These are phyloP conservation scores for Muraenolepis orangiensis DNA, from an alignment of 2,797 vertebrate species.

Conservation along the genomic window DNA sequence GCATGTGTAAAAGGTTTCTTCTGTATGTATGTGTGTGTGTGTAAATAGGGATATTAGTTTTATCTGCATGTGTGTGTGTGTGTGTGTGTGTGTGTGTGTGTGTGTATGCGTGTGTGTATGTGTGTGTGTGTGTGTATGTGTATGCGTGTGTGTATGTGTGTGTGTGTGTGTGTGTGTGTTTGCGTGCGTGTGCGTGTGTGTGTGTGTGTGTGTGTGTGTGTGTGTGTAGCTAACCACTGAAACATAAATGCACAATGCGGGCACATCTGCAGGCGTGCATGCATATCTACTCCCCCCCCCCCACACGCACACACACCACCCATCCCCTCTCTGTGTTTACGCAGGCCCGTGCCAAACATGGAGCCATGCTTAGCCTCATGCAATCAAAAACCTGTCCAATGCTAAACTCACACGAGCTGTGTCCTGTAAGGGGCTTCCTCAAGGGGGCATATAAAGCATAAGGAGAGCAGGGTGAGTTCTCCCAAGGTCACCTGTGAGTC, in stretches of 20 bases:
- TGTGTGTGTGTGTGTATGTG: slow-evolving; percentile 6
- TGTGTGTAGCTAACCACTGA: not conserved
- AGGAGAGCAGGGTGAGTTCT: slow-evolving; percentile 41
- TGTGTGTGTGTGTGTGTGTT: slow-evolving; percentile 10
- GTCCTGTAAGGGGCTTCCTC: slow-evolving; percentile 47
- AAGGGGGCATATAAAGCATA: slow-evolving; percentile 36
- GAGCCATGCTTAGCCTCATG: slow-evolving; percentile 48
- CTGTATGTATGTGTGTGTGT: slow-evolving; percentile 10
- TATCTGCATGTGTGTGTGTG: not conserved
- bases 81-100: slow-evolving; percentile 4
- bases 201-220: not conserved
- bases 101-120: not conserved
- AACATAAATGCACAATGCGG: too few relatives aligned
- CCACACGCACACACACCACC: too few relatives aligned
- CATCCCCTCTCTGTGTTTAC: not conserved
- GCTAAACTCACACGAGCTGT: too few relatives aligned
- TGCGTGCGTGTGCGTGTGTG: not conserved
- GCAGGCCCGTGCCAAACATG: slow-evolving; percentile 12
- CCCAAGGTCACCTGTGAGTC: slow-evolving; percentile 62
- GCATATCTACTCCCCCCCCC: not conserved
- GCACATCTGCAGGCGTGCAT: not conserved
- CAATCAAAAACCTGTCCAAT: slow-evolving; percentile 12
- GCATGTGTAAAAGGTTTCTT: not conserved
- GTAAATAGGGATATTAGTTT: not conserved
- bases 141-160: slow-evolving; percentile 6